phyloP scores from a whole-genome alignment of 2,888 invertebrate species.

The Volucella zonaria region DNA sequence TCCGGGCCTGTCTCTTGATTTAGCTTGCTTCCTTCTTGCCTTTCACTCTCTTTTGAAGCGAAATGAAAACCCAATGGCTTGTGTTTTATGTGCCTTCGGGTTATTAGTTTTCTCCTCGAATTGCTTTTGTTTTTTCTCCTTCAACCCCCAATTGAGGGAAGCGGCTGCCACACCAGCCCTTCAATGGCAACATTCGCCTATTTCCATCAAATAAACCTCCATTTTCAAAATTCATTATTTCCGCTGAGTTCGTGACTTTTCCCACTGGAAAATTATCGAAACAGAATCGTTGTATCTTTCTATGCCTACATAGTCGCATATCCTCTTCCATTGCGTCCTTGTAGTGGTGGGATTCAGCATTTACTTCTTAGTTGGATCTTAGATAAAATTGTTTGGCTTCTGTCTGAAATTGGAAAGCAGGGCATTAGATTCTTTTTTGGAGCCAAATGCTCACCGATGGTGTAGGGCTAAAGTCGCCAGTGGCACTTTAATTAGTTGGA shows the following conservation, averaged over 20 bases:
- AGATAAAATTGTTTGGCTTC: conserved; percentile 61
- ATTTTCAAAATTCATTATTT: conserved; percentile 74
- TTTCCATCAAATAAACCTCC: conserved; percentile 73
- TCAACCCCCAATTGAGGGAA: conserved; percentile 14
- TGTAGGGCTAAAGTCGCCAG: conserved; percentile 37
- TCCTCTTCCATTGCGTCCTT: not conserved
- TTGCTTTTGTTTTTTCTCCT: conserved; percentile 60
- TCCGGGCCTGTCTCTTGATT: conserved; percentile 43
- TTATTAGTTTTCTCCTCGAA: conserved; percentile 73
- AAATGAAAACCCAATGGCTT: conserved; percentile 71
- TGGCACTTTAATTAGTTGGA: conserved; percentile 71
- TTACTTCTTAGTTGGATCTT: conserved; percentile 54
- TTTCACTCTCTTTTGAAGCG: conserved; percentile 2
- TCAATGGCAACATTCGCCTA: conserved; percentile 50
- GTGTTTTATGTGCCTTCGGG: conserved; percentile 70
- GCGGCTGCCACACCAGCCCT: not conserved
- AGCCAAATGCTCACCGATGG: conserved; percentile 51
- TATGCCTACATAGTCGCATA: not conserved
- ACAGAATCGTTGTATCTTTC: conserved; percentile 44
- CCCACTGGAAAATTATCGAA: conserved; percentile 72
- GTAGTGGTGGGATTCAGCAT: conserved; percentile 3
- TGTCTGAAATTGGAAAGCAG: conserved; percentile 28
- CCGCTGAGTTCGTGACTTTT: conserved; percentile 74
- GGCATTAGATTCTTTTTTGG: not conserved
- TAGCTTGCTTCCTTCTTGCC: conserved; percentile 2